These are phyloP conservation scores for Sphaeridia pumilis DNA, from an alignment of 2,888 invertebrate genomes.

Conservation along the genomic window DNA sequence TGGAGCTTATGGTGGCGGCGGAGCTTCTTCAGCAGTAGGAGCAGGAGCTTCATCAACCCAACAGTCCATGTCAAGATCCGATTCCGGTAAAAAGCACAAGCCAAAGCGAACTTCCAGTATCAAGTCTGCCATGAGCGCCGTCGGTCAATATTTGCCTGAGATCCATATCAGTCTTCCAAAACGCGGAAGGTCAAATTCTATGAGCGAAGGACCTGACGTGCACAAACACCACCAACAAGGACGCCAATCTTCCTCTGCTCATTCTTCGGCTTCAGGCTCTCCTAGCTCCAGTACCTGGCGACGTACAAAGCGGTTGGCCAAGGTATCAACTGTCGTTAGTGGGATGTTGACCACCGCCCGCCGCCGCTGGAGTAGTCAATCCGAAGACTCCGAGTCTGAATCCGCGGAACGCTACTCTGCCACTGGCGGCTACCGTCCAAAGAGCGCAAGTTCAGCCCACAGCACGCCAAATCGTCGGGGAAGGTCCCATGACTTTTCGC, in stretches of 20 bases:
- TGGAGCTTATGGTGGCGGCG: too few relatives aligned
- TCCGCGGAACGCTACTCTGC: slow-evolving; percentile 16
- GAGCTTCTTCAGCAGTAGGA: too few relatives aligned
- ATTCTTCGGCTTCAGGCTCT: slow-evolving; percentile 14
- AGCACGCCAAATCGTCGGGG: too few relatives aligned
- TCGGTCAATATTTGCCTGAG: slow-evolving; percentile 70
- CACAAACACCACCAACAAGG: slow-evolving; percentile 41
- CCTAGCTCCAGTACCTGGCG: slow-evolving; percentile 21
- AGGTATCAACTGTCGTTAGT: slow-evolving; percentile 69
- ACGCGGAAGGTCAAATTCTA: slow-evolving; percentile 66
- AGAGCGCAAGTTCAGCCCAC: too few relatives aligned
- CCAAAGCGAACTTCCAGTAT: slow-evolving; percentile 56
- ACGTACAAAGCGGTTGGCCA: slow-evolving; percentile 63
- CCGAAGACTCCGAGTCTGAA: slow-evolving; percentile 30
- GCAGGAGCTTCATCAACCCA: too few relatives aligned
- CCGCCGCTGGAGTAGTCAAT: slow-evolving; percentile 41
- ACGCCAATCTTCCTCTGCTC: slow-evolving; percentile 16
- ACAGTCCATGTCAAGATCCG: background rate
- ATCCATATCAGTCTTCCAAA: slow-evolving; percentile 55
- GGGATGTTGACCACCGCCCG: slow-evolving; percentile 76
- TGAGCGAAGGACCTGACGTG: slow-evolving; percentile 56
- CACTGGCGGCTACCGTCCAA: too few relatives aligned
- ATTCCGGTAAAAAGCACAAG: slow-evolving; percentile 45
- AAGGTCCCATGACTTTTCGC: too few relatives aligned
- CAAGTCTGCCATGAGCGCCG: slow-evolving; percentile 67